Percentiles rank a stretch among this genome's conserved stretches.
Evolutionary conservation across 2,888 invertebrate genomes (phyloP).

Genomic region (Chironomus tentans): DNA sequence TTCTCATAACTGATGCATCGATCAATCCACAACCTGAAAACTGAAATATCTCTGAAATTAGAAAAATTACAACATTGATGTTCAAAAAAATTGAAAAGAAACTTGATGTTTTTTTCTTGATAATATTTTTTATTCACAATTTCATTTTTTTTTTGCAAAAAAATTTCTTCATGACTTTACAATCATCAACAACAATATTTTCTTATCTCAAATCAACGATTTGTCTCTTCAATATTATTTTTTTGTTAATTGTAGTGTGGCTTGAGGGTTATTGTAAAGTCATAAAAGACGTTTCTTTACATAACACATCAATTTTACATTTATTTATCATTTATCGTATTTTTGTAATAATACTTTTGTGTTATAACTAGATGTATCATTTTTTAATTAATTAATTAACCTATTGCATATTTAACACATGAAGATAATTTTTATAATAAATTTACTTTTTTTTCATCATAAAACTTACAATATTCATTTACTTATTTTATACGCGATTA

Average conservation of each 20-base stretch:
- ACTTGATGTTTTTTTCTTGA: background rate
- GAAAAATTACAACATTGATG: background rate
- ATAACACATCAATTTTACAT: conserved; percentile 12
- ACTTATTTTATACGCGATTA: background rate
- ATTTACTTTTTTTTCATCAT: background rate
- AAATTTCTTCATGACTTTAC: conserved; percentile 18
- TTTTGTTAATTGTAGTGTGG: background rate
- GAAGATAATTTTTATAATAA: background rate
- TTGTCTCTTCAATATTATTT: background rate
- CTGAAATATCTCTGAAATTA: no score
- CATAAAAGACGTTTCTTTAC: background rate
- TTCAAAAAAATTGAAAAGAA: background rate
- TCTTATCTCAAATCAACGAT: background rate
- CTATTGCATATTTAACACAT: conserved; percentile 12
- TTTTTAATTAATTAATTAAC: background rate
- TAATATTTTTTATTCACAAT: conserved; percentile 24
- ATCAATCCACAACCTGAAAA: no score
- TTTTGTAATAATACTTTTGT: background rate
- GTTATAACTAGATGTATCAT: background rate
- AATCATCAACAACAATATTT: background rate
- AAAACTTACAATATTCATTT: background rate
- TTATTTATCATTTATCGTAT: background rate
- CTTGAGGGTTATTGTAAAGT: background rate
- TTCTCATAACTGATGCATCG: no score
- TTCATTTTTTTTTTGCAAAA: conserved; percentile 20